Base-by-base conservation (phyloP, 2,888 invertebrate species). In the Andrena trimmerana region DNA sequence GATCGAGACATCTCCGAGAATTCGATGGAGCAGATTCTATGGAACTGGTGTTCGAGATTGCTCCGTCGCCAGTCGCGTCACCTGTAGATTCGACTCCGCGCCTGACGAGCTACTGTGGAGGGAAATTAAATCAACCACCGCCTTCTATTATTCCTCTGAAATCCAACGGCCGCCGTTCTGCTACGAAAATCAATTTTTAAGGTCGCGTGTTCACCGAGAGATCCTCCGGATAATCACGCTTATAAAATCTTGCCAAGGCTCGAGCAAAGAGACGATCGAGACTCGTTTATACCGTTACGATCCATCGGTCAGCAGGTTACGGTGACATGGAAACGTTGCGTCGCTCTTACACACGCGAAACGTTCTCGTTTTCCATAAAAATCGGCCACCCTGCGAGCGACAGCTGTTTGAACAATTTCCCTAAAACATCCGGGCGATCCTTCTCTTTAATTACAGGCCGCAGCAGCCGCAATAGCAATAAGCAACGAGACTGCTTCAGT, bases 241-340 rank as follows among this genome's bases (percentile, higher is more conserved):
- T 27, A 13, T 31, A 33, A 33, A 48, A 50, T 13, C 24, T 7
- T 16, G 69, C 24, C 24, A 24, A 59, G 65, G 36, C 66, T 66
- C 36, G 24, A 8, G 60, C n/a, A 36, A 65, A 50, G 50, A 50
- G 63, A 50, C 69, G 57, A 68, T 65, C 76, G 70, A n/a, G 69
- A 69, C 69, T 70, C 71, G 80, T 60, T 77, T 78, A 36, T 74
- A 78, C 81, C 78, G 81, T 81, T 81, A 78, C 48, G n/a, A 54
- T 20, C 16, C 76, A 29, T 81, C 69, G 69, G 54, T 74, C 59
- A 48, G n/a, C 78, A 8, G 69, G 65, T 60, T 57, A 81, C 63
- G 67, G 36, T 67, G 78, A 65, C 76, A 60, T 65, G 50, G 72
- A 31, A 57, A 16, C 42, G 42, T 42, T 1, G 20, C 63, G 16